Conservation (phyloP, 2,888 invertebrate species). For the Nemurella pictetii region DNA sequence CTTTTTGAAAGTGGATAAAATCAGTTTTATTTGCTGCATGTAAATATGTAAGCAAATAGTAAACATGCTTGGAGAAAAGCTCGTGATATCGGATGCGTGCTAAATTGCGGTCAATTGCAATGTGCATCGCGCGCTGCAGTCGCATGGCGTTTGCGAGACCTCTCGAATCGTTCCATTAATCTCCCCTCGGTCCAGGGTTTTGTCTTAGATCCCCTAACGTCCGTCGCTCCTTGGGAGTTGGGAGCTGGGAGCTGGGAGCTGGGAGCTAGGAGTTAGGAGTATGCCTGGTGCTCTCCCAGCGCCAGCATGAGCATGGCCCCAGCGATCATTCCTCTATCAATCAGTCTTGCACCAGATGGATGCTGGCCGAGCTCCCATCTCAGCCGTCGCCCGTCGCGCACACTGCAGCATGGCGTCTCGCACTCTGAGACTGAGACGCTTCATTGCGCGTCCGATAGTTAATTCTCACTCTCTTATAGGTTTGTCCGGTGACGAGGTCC, state of each 20-base stretch:
- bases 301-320: background rate
- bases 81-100: too few relatives aligned
- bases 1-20: too few relatives aligned
- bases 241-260: too few relatives aligned
- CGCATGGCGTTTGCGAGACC: background rate
- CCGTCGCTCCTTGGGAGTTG: background rate
- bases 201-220: constrained; percentile 17
- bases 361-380: background rate
- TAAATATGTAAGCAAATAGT: too few relatives aligned
- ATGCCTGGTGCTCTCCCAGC: background rate
- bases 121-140: background rate
- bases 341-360: constrained; percentile 31
- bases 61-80: too few relatives aligned
- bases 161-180: constrained; percentile 18
- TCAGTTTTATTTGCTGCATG: too few relatives aligned
- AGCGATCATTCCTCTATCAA: constrained; percentile 26
- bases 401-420: too few relatives aligned
- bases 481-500: background rate
- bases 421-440: background rate
- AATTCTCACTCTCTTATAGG: constrained; percentile 10
- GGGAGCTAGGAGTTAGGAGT: too few relatives aligned
- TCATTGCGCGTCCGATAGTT: background rate
- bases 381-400: background rate
- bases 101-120: background rate
- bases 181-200: background rate